Base-by-base conservation (phyloP, 1,140 invertebrate genomes). In the Vollenhovia emeryi region DNA sequence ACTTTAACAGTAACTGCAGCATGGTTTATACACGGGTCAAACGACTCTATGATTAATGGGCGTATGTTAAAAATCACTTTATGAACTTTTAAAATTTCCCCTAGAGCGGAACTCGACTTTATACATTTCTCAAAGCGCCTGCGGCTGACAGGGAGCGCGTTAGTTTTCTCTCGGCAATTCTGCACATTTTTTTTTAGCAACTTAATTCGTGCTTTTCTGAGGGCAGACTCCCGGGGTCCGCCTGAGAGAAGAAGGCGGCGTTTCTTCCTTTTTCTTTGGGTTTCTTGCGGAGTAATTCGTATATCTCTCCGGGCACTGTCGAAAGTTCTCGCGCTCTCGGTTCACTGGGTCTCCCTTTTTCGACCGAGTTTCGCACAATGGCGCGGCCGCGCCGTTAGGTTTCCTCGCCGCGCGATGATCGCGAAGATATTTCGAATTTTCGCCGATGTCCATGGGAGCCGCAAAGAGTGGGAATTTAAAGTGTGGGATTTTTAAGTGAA, bases 211-310 rank as follows among this genome's bases (percentile, higher is more conserved):
- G 50, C 50, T 40, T 59, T 30, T 43, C n/a, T 27, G 48, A 55
- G 45, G 36, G 24, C 36, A 40, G 78, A 82, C 71, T 59, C 40
- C 13, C 36, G 36, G n/a, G n/a, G 27, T 57, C 8, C 7, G 50
- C 6, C 24, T 33, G 50, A 50, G 55, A 40, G 24, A 82, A 55
- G 71, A 86, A 86, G 3, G 55, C 45, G n/a, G 9, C 11, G 2
- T 13, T 30, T 52, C 60, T 82, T 55, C 84, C 82, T 82, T 86
- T 82, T 82, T 86, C 78, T 82, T 73, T 24, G n/a, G 55, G 21
- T 21, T 59, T 18, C 11, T 86, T 27, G 7, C 30, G 30, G 15
- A 30, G 40, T 24, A 1, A 59, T 83, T 82, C 84, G 66, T 86
- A 86, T 27, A 82, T 82, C 66, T 86, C 62, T n/a, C 5, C 24